These are phyloP conservation scores for Amorpha juglandis DNA, from an alignment of 2,888 invertebrate species.

Conservation along the genomic window DNA sequence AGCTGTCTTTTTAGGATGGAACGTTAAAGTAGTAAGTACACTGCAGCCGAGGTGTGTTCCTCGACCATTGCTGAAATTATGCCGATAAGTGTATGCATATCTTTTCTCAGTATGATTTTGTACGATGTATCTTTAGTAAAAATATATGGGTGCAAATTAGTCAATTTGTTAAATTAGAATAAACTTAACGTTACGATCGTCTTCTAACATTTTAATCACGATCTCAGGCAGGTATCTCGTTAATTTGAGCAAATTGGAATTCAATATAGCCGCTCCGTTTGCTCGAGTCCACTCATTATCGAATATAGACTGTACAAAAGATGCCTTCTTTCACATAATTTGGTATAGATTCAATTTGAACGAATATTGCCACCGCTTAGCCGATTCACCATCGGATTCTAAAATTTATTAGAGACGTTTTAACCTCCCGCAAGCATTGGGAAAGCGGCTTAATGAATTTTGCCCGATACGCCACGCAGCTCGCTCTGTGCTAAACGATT, in stretches of 20 bases:
- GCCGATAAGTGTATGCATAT: too few species aligned
- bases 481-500: slow-evolving; percentile 5
- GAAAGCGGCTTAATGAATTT: slow-evolving; percentile 23
- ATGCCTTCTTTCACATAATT: slow-evolving; percentile 15
- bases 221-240: slow-evolving; percentile 5
- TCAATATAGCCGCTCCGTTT: slow-evolving; percentile 3
- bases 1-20: not conserved
- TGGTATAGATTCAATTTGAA: slow-evolving; percentile 11
- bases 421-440: slow-evolving; percentile 12
- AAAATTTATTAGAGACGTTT: slow-evolving; percentile 23
- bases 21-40: too few species aligned
- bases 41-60: too few species aligned
- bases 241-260: slow-evolving; percentile 16
- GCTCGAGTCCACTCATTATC: slow-evolving; percentile 8
- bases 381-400: slow-evolving; percentile 19
- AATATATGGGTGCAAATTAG: not conserved
- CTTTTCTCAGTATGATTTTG: too few species aligned
- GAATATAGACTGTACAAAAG: slow-evolving; percentile 15
- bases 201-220: not conserved
- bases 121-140: not conserved
- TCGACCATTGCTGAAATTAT: not conserved
- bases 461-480: slow-evolving; percentile 1
- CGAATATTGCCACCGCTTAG: slow-evolving; percentile 23
- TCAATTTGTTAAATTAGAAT: not conserved
- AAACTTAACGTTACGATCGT: not conserved